phyloP scores from a whole-genome alignment of 2,113 vertebrate species.

The Hydropotes inermis region DNA sequence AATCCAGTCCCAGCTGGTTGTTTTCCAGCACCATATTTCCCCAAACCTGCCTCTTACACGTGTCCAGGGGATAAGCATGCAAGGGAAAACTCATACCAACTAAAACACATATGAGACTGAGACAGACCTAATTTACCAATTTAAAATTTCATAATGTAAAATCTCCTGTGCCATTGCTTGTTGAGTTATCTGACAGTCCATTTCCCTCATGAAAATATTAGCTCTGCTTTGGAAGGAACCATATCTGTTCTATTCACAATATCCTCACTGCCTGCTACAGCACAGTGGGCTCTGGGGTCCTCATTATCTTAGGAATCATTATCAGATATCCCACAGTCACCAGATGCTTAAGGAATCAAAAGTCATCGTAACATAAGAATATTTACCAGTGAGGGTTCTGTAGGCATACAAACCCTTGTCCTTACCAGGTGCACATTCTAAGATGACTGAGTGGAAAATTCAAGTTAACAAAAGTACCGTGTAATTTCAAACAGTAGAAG shows the following conservation, averaged over 20 bases:
- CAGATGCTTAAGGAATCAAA: neutral
- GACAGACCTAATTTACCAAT: neutral
- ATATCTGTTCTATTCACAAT: neutral
- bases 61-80: too few species aligned
- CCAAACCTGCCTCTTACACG: neutral
- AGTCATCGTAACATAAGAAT: neutral
- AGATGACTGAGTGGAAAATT: neutral
- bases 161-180: neutral
- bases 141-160: neutral
- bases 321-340: neutral
- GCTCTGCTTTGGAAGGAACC: neutral
- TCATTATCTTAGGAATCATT: neutral
- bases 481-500: neutral
- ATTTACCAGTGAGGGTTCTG: neutral
- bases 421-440: neutral
- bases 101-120: neutral
- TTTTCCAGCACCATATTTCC: neutral
- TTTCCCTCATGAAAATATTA: neutral
- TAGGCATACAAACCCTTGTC: neutral
- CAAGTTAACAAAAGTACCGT: neutral
- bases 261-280: neutral
- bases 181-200: neutral
- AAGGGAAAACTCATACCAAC: neutral
- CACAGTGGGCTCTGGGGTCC: neutral
- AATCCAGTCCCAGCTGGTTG: neutral